Percentiles rank a stretch among this genome's conserved stretches.
These are phyloP conservation scores for Diadumene lineata DNA, from an alignment of 92 coral and sea anemone genomes.

Conservation along the genomic window DNA sequence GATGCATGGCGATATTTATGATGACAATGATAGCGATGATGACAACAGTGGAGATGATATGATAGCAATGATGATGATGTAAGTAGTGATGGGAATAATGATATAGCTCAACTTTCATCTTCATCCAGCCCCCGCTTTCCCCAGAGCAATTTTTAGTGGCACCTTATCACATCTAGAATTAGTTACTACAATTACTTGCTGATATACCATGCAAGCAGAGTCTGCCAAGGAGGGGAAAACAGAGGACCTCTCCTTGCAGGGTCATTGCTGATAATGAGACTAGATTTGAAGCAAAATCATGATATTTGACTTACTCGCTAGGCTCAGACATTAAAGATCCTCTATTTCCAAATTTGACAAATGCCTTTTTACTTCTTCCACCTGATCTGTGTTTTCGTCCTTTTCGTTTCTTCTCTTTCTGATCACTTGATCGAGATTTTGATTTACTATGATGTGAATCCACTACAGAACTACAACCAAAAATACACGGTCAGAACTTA, in stretches of 20 bases:
- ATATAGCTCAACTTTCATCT: background rate
- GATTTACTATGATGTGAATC: slow-evolving; percentile 1
- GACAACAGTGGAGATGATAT: background rate
- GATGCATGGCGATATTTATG: background rate
- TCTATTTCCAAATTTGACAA: slow-evolving; percentile 41
- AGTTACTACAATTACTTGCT: no score
- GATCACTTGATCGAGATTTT: slow-evolving; percentile 4
- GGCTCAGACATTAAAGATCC: slow-evolving; percentile 37
- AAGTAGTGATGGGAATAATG: background rate
- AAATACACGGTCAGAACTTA: background rate
- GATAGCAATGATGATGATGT: background rate
- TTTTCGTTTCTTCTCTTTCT: slow-evolving; percentile 24
- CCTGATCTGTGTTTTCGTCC: slow-evolving; percentile 29
- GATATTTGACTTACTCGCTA: slow-evolving; percentile 43
- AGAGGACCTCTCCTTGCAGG: no score
- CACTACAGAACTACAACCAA: slow-evolving; percentile 5
- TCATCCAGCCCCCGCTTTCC: no score
- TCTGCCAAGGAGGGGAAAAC: no score
- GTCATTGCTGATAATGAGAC: no score
- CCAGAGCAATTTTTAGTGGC: no score
- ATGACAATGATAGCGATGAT: background rate
- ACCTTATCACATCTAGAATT: no score
- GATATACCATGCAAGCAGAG: no score
- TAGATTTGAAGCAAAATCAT: no score
- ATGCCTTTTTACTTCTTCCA: slow-evolving; percentile 20